Conservation (phyloP, 2,797 vertebrate genomes). For the Serranus cabrilla region DNA sequence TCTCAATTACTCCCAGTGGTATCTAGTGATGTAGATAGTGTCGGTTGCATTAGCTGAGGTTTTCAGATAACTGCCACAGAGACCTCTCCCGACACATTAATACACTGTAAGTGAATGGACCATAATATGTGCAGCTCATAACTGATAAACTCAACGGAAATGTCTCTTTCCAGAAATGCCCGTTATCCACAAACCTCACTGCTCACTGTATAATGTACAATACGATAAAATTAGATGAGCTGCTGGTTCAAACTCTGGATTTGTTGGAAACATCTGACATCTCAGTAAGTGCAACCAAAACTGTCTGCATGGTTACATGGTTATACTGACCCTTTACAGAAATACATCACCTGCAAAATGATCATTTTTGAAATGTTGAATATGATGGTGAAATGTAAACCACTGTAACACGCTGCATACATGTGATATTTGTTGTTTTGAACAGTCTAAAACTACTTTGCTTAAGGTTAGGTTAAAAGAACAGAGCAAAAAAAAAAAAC, state of each 20-base stretch:
- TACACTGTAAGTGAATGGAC: neutral
- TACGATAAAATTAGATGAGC: neutral
- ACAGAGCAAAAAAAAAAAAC: too few species aligned
- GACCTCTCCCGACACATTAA: neutral
- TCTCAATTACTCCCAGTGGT: neutral
- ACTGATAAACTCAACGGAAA: neutral
- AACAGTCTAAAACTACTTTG: too few species aligned
- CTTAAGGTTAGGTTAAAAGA: too few species aligned
- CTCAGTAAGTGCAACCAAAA: neutral
- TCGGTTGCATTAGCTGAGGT: constrained; percentile 12
- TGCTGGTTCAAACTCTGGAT: neutral
- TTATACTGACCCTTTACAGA: neutral
- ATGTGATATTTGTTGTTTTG: too few species aligned
- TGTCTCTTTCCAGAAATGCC: constrained; percentile 6
- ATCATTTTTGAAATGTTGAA: too few species aligned
- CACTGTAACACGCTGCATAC: too few species aligned
- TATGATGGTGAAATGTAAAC: too few species aligned
- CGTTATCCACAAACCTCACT: neutral
- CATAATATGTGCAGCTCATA: constrained; percentile 1
- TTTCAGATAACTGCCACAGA: constrained; percentile 2
- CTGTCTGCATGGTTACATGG: neutral
- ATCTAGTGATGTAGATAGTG: constrained; percentile 14
- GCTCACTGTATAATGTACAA: neutral
- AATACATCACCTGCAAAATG: neutral
- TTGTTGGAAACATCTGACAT: neutral